A percentile compares a stretch with the other conserved stretches of the same genome.
These are phyloP conservation scores for Darevskia mixta DNA, from an alignment of 2,797 vertebrate genomes.

Conservation along the genomic window DNA sequence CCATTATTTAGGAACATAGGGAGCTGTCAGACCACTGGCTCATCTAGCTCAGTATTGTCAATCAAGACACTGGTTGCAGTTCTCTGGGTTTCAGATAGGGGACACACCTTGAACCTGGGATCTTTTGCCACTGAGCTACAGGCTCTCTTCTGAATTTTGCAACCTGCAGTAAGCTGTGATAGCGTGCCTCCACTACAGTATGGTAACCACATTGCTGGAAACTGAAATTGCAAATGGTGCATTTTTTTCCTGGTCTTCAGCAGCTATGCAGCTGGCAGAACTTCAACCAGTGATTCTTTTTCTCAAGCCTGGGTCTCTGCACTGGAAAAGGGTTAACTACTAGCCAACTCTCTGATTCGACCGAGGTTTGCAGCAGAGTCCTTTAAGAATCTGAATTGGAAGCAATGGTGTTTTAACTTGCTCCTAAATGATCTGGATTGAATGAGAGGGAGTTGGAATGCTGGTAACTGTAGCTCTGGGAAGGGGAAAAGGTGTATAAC, in stretches of 20 bases:
- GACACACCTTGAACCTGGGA: too few relatives aligned
- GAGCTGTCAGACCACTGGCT: too few relatives aligned
- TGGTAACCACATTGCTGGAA: neutral
- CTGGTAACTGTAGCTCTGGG: neutral
- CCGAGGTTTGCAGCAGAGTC: neutral
- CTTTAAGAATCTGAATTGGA: neutral
- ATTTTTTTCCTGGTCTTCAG: neutral
- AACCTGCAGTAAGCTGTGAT: conserved; percentile 20
- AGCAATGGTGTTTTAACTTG: neutral
- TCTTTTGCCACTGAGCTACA: too few relatives aligned
- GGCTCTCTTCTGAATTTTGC: too few relatives aligned
- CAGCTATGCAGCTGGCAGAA: neutral
- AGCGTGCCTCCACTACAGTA: neutral
- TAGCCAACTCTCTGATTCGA: neutral
- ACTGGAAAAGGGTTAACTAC: neutral
- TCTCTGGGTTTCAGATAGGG: too few relatives aligned
- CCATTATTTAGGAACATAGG: conserved; percentile 56
- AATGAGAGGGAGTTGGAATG: neutral
- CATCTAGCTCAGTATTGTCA: too few relatives aligned
- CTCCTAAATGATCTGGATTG: neutral
- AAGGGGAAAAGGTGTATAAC: too few relatives aligned
- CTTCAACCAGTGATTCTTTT: neutral
- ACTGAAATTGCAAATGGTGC: neutral
- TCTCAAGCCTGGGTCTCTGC: neutral
- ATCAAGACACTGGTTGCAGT: too few relatives aligned